A percentile compares a stretch with the other conserved stretches of the same genome.
Evolutionary conservation across 2,113 vertebrate genomes (phyloP).

Genomic region (Antennarius striatus): DNA sequence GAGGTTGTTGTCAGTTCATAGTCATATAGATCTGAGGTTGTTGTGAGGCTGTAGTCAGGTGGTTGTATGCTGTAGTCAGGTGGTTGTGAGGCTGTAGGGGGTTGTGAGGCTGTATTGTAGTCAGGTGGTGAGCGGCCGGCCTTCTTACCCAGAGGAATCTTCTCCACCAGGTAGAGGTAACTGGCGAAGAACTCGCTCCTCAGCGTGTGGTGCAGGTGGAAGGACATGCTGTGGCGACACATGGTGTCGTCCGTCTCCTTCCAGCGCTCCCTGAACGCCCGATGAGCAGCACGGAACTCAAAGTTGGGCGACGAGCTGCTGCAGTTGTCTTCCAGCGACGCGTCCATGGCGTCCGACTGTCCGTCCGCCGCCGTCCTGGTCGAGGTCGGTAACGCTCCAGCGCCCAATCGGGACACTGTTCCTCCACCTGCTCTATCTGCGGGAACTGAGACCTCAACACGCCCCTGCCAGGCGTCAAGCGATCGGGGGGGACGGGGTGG

Average conservation of each 20-base stretch:
- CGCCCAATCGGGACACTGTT: constrained; percentile 24
- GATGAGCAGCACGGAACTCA: constrained; percentile 85
- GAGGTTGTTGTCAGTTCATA: no score
- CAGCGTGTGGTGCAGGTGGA: constrained; percentile 88
- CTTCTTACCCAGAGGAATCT: constrained; percentile 89
- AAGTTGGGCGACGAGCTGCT: constrained; percentile 34
- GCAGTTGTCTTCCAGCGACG: not conserved
- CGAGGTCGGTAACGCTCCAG: constrained; percentile 1
- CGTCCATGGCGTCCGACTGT: constrained; percentile 37
- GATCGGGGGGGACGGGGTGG: constrained; percentile 64
- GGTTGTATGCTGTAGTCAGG: no score
- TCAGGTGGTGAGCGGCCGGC: not conserved
- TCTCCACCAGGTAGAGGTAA: constrained; percentile 92
- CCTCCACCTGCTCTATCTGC: constrained; percentile 78
- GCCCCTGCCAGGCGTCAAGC: constrained; percentile 68
- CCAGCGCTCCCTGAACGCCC: constrained; percentile 89
- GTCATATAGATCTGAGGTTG: no score
- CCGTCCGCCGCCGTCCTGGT: not conserved
- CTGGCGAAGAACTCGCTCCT: constrained; percentile 94
- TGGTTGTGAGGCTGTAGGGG: no score
- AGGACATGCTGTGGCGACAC: constrained; percentile 94
- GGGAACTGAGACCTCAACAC: constrained; percentile 29
- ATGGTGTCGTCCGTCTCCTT: constrained; percentile 86
- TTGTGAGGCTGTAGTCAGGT: no score
- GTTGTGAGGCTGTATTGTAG: no score